These are phyloP conservation scores for Hyperoodon ampullatus DNA, from an alignment of 2,113 vertebrate genomes.

Conservation along the genomic window DNA sequence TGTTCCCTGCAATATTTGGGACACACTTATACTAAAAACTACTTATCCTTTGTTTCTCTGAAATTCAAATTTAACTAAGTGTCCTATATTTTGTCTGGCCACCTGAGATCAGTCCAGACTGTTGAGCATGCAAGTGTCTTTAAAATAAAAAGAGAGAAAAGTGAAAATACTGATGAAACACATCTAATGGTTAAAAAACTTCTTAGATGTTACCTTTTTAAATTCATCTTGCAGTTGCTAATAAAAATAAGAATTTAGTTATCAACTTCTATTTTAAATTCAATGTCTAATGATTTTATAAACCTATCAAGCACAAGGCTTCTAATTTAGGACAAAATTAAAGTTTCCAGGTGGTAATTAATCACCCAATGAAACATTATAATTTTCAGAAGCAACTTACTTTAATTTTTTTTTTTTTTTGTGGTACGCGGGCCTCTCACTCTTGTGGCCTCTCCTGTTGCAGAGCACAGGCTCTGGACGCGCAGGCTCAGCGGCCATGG, in stretches of 20 bases:
- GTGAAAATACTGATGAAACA: conserved; percentile 1
- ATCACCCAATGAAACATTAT: neutral
- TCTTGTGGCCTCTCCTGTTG: too few relatives aligned
- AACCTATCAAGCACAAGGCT: neutral
- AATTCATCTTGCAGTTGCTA: neutral
- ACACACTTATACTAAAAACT: neutral
- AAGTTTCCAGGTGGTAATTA: neutral
- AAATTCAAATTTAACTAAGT: neutral
- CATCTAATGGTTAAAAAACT: neutral
- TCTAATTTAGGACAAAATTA: neutral
- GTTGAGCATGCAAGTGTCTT: neutral
- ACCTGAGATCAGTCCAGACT: neutral
- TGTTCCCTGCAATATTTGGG: neutral
- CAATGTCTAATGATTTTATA: neutral
- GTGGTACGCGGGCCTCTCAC: too few relatives aligned
- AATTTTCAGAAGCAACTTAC: neutral
- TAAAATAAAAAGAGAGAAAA: neutral
- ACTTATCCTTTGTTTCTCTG: neutral
- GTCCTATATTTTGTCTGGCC: neutral
- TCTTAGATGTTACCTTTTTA: neutral
- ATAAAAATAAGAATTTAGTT: conserved; percentile 13
- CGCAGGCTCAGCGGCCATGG: too few relatives aligned
- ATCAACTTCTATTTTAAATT: conserved; percentile 14
- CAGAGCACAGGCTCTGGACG: too few relatives aligned
- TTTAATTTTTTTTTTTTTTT: too few relatives aligned